phyloP scores from a whole-genome alignment of 2,797 vertebrate species.

The Enteromius anoplus region DNA sequence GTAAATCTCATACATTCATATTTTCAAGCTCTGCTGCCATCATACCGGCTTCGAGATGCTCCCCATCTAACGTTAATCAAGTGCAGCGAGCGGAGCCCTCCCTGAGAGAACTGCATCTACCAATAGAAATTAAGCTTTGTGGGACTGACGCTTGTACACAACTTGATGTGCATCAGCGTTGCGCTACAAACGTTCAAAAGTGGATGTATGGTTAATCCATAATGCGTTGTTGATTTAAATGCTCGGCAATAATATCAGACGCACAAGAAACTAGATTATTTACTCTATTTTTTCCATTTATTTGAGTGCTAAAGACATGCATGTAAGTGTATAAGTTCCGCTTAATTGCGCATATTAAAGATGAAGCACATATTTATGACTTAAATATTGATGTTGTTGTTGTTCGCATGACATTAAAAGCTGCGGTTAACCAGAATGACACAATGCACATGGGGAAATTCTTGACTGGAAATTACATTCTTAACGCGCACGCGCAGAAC shows the following conservation, averaged over 20 bases:
- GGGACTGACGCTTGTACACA: not conserved
- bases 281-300: not conserved
- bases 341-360: not conserved
- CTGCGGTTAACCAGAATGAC: slow-evolving; percentile 13
- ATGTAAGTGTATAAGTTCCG: not conserved
- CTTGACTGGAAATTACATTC: slow-evolving; percentile 42
- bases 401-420: slow-evolving; percentile 1
- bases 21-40: slow-evolving; percentile 9
- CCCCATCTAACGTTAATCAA: slow-evolving; percentile 22
- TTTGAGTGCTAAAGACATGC: not conserved
- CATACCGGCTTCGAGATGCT: slow-evolving; percentile 43
- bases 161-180: slow-evolving; percentile 11
- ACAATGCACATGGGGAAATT: slow-evolving; percentile 21
- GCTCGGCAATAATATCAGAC: not conserved
- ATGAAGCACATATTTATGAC: not conserved
- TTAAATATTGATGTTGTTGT: not conserved
- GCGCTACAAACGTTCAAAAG: slow-evolving; percentile 32
- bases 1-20: slow-evolving; percentile 1
- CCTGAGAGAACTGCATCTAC: slow-evolving; percentile 3
- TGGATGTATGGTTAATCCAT: not conserved
- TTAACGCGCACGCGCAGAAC: slow-evolving; percentile 43
- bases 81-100: slow-evolving; percentile 9
- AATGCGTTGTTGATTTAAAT: not conserved
- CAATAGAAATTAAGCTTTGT: slow-evolving; percentile 46
- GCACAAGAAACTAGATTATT: not conserved